Percentiles rank a stretch among this genome's conserved stretches.
Evolutionary conservation across 2,113 vertebrate species (phyloP).

Genomic region (Amphilophus citrinellus): DNA sequence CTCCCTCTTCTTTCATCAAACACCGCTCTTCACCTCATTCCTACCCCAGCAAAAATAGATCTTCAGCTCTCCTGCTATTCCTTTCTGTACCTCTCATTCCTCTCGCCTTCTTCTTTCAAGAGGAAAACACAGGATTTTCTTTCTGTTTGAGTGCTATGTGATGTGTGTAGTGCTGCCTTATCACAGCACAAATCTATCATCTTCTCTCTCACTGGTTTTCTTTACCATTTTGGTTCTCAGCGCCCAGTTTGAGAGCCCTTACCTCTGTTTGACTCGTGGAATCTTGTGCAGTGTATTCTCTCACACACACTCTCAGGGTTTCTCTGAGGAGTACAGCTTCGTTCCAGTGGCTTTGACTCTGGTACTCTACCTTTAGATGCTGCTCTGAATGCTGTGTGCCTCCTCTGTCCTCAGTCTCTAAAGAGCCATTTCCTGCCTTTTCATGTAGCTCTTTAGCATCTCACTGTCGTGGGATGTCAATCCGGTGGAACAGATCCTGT

Average conservation of each 20-base stretch:
- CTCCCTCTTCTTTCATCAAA: slow-evolving; percentile 19
- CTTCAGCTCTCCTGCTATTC: neutral
- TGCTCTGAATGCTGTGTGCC: neutral
- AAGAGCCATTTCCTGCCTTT: slow-evolving; percentile 26
- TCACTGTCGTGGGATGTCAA: neutral
- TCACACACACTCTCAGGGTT: neutral
- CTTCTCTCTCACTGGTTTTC: neutral
- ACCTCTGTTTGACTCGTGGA: slow-evolving; percentile 47
- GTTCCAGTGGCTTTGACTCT: slow-evolving; percentile 34
- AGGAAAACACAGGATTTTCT: neutral
- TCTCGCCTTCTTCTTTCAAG: neutral
- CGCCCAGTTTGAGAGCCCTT: slow-evolving; percentile 30
- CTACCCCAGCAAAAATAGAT: slow-evolving; percentile 32
- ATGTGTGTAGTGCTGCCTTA: slow-evolving; percentile 24
- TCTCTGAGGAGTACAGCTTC: slow-evolving; percentile 25
- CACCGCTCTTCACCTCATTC: slow-evolving; percentile 3
- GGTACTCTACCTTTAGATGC: slow-evolving; percentile 25
- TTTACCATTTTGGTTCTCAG: slow-evolving; percentile 7
- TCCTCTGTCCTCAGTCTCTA: slow-evolving; percentile 3
- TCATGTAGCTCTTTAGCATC: neutral
- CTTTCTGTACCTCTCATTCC: neutral
- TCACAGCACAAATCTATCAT: slow-evolving; percentile 35
- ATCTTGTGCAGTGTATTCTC: neutral
- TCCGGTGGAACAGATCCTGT: neutral
- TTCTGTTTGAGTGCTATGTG: slow-evolving; percentile 35